Percentiles rank a stretch among this genome's conserved stretches.
Evolutionary conservation across 2,113 vertebrate species (phyloP).

Genomic region (Esox niger): DNA sequence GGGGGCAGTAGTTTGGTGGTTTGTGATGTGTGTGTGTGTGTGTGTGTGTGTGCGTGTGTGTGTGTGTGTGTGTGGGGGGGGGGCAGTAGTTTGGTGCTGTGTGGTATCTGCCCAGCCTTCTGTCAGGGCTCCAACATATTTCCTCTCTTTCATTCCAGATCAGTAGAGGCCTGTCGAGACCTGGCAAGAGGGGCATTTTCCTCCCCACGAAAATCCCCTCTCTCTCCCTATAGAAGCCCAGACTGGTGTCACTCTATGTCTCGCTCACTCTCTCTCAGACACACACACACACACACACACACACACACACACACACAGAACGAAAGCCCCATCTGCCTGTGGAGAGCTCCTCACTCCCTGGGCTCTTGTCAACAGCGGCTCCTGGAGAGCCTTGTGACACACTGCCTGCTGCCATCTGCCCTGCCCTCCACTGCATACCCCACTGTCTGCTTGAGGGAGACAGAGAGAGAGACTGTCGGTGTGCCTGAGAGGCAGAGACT

Average conservation of each 20-base stretch:
- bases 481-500: too few species aligned
- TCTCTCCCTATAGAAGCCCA: conserved; percentile 1
- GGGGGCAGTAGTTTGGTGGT: too few species aligned
- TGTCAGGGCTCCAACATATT: conserved; percentile 22
- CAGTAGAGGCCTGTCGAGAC: conserved; percentile 42
- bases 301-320: conserved; percentile 12
- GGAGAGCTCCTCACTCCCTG: conserved; percentile 34
- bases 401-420: conserved; percentile 47
- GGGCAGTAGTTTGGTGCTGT: neutral
- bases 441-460: neutral
- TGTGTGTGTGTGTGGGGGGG: neutral
- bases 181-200: conserved; percentile 28
- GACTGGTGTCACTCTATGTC: conserved; percentile 23
- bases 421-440: conserved; percentile 18
- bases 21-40: too few species aligned
- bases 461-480: neutral
- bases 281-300: conserved; percentile 11
- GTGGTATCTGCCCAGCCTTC: neutral
- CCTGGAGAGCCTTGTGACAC: conserved; percentile 48
- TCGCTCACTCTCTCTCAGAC: conserved; percentile 17
- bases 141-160: conserved; percentile 25
- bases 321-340: conserved; percentile 49
- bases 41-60: too few species aligned
- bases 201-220: neutral
- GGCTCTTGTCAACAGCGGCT: conserved; percentile 39